A percentile compares a stretch with the other conserved stretches of the same genome.
Evolutionary conservation across 2,797 vertebrate genomes (phyloP).

Genomic region (Kryptolebias ocellatus): DNA sequence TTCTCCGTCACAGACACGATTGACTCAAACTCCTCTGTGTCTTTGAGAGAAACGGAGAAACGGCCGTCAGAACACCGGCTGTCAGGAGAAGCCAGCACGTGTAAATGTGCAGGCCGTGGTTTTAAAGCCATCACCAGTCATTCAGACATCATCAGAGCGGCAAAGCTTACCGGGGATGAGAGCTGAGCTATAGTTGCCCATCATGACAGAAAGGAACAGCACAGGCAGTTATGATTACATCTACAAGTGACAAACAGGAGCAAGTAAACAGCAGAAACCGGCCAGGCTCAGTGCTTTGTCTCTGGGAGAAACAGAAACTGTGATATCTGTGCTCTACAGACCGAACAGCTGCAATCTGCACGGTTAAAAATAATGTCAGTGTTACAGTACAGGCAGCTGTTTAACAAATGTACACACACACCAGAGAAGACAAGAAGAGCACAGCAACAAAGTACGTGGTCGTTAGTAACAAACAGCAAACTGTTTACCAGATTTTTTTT

Average conservation of each 20-base stretch:
- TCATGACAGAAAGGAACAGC: conserved; percentile 73
- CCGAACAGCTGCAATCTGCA: background rate
- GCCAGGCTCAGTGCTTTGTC: conserved; percentile 12
- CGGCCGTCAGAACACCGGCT: conserved; percentile 13
- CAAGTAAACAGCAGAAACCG: conserved; percentile 46
- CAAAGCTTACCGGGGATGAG: conserved; percentile 74
- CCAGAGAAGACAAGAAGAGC: conserved; percentile 11
- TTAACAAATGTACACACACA: conserved; percentile 49
- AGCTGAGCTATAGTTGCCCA: conserved; percentile 81
- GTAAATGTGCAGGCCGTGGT: no score
- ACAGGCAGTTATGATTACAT: conserved; percentile 74
- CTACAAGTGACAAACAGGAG: conserved; percentile 70
- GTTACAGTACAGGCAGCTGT: conserved; percentile 37
- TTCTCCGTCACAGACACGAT: conserved; percentile 88
- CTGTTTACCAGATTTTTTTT: conserved; percentile 32
- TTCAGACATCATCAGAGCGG: conserved; percentile 8
- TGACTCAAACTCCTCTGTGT: conserved; percentile 94
- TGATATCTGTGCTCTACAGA: background rate
- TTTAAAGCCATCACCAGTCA: no score
- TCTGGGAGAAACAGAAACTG: background rate
- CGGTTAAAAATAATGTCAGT: background rate
- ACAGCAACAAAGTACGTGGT: background rate
- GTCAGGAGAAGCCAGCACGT: background rate
- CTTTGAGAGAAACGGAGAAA: conserved; percentile 77
- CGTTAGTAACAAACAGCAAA: conserved; percentile 27